Evolutionary conservation across 2,797 vertebrate genomes (phyloP).

Genomic region (Cichlasoma orientale): DNA sequence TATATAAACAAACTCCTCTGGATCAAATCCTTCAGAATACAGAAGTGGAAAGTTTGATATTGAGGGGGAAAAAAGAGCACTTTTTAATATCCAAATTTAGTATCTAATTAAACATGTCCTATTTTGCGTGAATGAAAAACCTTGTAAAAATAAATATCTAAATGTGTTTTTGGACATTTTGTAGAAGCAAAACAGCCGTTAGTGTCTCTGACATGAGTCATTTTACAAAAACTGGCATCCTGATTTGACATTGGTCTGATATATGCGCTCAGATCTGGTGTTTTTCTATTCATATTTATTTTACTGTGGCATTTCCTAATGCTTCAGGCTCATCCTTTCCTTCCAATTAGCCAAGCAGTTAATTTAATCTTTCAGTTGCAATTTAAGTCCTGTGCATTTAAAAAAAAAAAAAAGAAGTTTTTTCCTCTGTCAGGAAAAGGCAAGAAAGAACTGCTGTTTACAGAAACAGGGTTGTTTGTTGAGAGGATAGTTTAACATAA

Average conservation of each 20-base stretch:
- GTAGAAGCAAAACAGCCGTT: background rate
- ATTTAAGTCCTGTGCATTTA: background rate
- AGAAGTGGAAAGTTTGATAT: too few relatives aligned
- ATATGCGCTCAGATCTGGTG: background rate
- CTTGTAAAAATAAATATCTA: background rate
- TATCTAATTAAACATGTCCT: background rate
- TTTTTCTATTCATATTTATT: background rate
- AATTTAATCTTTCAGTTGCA: background rate
- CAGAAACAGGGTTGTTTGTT: background rate
- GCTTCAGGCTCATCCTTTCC: background rate
- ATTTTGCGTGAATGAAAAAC: background rate
- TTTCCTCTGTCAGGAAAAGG: background rate
- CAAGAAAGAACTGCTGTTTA: background rate
- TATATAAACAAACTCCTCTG: too few relatives aligned
- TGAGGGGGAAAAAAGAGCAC: too few relatives aligned
- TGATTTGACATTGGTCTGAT: background rate
- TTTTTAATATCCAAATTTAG: background rate
- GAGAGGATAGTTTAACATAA: background rate
- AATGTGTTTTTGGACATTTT: background rate
- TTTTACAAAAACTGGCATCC: background rate
- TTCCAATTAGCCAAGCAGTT: background rate
- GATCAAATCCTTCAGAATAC: too few relatives aligned
- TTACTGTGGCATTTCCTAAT: background rate
- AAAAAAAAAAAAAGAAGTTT: too few relatives aligned
- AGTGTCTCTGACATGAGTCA: background rate